Evolutionary conservation across 2,797 vertebrate genomes (phyloP), one percentile per base, ranked within the genome.

Genomic region (Syngnathus acus): DNA sequence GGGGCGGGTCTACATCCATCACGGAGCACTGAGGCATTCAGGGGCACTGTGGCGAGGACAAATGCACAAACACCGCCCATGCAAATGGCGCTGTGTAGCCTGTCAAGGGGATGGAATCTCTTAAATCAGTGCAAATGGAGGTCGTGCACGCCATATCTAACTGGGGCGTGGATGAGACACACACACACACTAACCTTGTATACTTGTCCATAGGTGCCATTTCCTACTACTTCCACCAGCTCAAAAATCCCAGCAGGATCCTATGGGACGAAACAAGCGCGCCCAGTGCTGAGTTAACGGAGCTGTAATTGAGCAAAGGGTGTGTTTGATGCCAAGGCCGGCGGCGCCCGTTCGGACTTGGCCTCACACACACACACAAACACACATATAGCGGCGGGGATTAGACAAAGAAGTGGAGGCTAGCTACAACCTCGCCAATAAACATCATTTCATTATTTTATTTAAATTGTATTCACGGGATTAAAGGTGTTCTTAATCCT

Each of bases 191-290:
- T 78, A 88, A 98, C 97, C 97, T 99, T 99, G 77, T 98, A 99
- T 79, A 98, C 97, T 95, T 99, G 97, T 90, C 97, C 97, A 69
- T 98, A 98, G 74, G 97, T 98, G 90, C 96, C 96, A 91, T 98
- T 98, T 70, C 96, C 97, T 71, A 99, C 97, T 85, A 99, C 96
- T 90, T 98, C 96, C 87, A 99, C 97, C 88, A 99, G 88, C 84
- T 99, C 96, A 81, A 98, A 99, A 79, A 98, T 97, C 83, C 95
- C 95, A 69, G 96, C 96, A 60, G 96, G 95, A 78, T 98, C 96
- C 96, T 98, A 81, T 42, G 69, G 78, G 68, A 66, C 43, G 2
- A 68, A 42, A 64, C 16, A 48, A 60, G 61, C 48, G 53, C 26
- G 4, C 21, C 42, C 14, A 13, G 9, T 62, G 42, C 45, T 45